phyloP scores from a whole-genome alignment of 1,140 invertebrate species.

The Pollicipes pollicipes region DNA sequence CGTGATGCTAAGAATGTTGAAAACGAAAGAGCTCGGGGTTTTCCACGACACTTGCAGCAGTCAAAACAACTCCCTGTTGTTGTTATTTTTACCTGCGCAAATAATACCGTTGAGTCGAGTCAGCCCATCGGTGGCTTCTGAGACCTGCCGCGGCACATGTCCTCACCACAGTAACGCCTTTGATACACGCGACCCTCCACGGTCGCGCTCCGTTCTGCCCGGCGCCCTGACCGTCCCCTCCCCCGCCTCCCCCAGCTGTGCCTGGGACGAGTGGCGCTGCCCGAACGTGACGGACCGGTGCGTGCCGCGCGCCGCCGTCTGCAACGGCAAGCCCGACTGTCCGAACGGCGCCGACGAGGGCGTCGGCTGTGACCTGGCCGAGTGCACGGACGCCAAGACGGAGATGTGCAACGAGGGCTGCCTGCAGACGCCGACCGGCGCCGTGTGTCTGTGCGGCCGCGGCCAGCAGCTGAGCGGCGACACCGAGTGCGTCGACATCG shows the following conservation, averaged over 20 bases:
- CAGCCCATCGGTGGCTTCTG: too few species aligned
- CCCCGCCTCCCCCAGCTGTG: slow-evolving; percentile 37
- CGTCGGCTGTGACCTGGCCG: slow-evolving; percentile 53
- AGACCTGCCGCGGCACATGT: too few species aligned
- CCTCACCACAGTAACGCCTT: too few species aligned
- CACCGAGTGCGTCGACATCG: slow-evolving; percentile 50
- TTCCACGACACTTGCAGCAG: too few species aligned
- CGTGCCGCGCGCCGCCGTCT: slow-evolving; percentile 40
- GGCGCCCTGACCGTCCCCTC: not conserved
- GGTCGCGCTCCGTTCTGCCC: too few species aligned
- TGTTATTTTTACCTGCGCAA: too few species aligned
- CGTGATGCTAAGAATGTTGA: too few species aligned
- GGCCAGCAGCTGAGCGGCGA: slow-evolving; percentile 29
- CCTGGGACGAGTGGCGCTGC: slow-evolving; percentile 60
- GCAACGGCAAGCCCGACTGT: slow-evolving; percentile 68
- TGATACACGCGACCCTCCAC: too few species aligned
- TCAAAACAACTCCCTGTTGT: too few species aligned
- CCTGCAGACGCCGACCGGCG: slow-evolving; percentile 59
- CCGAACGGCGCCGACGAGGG: slow-evolving; percentile 86
- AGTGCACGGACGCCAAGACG: slow-evolving; percentile 42
- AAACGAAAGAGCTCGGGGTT: too few species aligned
- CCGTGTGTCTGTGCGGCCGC: slow-evolving; percentile 32
- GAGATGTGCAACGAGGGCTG: slow-evolving; percentile 71
- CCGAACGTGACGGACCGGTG: slow-evolving; percentile 56
- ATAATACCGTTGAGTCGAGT: too few species aligned